Base-by-base conservation (phyloP, 2,888 invertebrate genomes). In the Lamellibrachia satsuma region DNA sequence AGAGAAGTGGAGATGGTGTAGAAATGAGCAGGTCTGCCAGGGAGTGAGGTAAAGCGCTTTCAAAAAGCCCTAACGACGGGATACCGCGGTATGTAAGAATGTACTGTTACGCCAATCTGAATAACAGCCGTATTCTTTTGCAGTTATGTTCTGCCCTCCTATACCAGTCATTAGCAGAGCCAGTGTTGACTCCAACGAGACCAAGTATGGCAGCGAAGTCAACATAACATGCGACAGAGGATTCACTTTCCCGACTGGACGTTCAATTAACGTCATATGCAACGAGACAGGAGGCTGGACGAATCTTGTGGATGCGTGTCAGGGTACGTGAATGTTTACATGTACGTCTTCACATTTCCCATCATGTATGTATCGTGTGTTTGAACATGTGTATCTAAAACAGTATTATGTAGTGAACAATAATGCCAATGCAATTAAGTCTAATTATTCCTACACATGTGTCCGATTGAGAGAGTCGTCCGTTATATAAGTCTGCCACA, bases 131-230 rank as follows among this genome's bases (percentile, higher is more conserved):
- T n/a, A 4, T 75, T 75, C n/a, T 6, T 75, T 75, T 75, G 75
- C 75, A 75, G 75, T 75, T 75, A 75, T 22, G 75, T 75, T 92
- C 94, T 95, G 94, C 95, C 95, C 27, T 95, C 75, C 75, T 75
- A 75, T 75, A 22, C 6, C 75, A 75, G 11, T n/a, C 75, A 22
- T 75, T n/a, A n/a, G 11, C 6, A 75, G 75, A 75, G 75, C 75
- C n/a, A 75, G 75, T 75, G 75, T 75, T 6, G 22, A 22, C 75
- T 75, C 75, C 75, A 75, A 75, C 22, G 75, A 75, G 3, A 75
- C 75, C 15, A 75, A 15, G n/a, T 75, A 22, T 75, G 75, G 75
- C 15, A 11, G 75, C 75, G 75, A 75, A 75, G 75, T 75, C 75
- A 75, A 75, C 75, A 15, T 75, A 75, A 75, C 75, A 6, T 75